Base-by-base conservation (phyloP, 2,797 vertebrate species). In the Siniperca scherzeri region DNA sequence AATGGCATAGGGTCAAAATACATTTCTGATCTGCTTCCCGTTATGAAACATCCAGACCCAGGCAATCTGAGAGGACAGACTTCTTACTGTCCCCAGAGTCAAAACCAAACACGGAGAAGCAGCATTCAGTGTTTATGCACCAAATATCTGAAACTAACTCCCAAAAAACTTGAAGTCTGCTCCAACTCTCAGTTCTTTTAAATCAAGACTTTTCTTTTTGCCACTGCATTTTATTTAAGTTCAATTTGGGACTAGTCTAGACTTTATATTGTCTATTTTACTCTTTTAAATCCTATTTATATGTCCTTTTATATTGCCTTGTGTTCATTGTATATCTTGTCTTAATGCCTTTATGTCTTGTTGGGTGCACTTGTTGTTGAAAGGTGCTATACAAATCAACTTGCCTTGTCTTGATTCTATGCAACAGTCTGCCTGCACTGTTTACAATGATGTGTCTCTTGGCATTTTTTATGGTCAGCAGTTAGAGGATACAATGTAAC, bases 381-480 rank as follows among this genome's bases (percentile, higher is more conserved):
- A 66, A 52, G 52, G n/a, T 72, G 27, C 55, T 22, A 6, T 16
- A 21, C 10, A 38, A 3, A 71, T 56, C 27, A 53, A 55, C 57
- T 46, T 8, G 16, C 16, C 57, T 53, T 8, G 12, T 14, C 42
- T 33, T 38, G 22, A 59, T n/a, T 50, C 59, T 16, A 16, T 52
- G 30, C 46, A 74, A 21, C 1, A 61, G 42, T 40, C 10, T 64
- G 19, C 30, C 60, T 72, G 7, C 14, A 0, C 16, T 62, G 27
- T 71, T 61, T 30, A 70, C 21, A 70, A 4, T 64, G 16, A 79
- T n/a, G 65, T 12, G 4, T 7, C 46, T 71, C 3, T 22, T n/a
- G 38, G 46, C 21, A 33, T 13, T 38, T 62, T 69, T 75, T 59
- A 78, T 64, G 27, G 7, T 67, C 27, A 76, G 27, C 64, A 27